phyloP scores from a whole-genome alignment of 2,113 vertebrate species.

The Rallus limicola region DNA sequence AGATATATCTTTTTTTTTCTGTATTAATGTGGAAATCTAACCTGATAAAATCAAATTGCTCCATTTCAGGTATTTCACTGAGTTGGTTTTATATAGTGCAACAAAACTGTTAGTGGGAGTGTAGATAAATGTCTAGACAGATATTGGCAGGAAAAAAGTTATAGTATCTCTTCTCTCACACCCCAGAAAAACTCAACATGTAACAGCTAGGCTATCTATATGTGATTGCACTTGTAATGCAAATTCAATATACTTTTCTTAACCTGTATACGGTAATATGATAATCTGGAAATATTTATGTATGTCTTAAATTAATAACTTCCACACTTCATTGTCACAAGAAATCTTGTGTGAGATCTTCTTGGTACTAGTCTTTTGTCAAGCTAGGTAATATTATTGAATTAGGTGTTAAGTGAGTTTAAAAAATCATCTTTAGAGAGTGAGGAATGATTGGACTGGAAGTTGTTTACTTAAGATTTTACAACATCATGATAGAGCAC shows the following conservation, averaged over 20 bases:
- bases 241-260: background rate
- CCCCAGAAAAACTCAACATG: background rate
- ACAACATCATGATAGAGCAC: background rate
- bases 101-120: background rate
- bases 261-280: constrained; percentile 9
- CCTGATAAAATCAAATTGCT: background rate
- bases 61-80: background rate
- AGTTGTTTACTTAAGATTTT: background rate
- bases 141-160: background rate
- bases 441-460: background rate
- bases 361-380: constrained; percentile 12
- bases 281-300: constrained; percentile 32
- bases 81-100: background rate
- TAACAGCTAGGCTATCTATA: background rate
- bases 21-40: background rate
- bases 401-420: constrained; percentile 1
- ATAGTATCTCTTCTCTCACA: background rate
- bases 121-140: background rate
- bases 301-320: constrained; percentile 25
- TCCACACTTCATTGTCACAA: constrained; percentile 5
- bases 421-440: constrained; percentile 2
- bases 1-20: background rate
- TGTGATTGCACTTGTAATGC: background rate
- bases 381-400: constrained; percentile 4
- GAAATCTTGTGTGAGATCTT: constrained; percentile 14